Conservation (phyloP, 2,113 vertebrate species). For the Lucifuga dentata region DNA sequence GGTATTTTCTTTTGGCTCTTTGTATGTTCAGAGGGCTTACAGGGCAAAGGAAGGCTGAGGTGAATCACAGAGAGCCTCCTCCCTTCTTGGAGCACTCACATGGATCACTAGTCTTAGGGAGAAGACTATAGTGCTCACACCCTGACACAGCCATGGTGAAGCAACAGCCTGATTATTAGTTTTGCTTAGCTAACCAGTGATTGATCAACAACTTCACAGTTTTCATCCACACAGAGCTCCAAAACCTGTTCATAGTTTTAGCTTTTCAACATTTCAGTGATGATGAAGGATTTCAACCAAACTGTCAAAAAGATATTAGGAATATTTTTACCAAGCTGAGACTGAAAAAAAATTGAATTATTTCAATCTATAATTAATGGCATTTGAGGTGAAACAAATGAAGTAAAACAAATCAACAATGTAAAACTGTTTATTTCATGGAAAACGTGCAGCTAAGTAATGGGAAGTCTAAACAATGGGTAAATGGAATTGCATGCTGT, state of each 20-base stretch:
- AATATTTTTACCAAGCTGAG: not conserved
- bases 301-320: not conserved
- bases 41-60: conserved; percentile 65
- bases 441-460: conserved; percentile 15
- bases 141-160: conserved; percentile 17
- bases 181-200: conserved; percentile 54
- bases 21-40: conserved; percentile 66
- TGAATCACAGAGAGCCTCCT: conserved; percentile 56
- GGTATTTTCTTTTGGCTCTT: conserved; percentile 79
- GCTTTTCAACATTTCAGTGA: conserved; percentile 12
- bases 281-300: not conserved
- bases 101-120: conserved; percentile 47
- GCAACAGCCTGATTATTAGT: conserved; percentile 34
- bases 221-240: conserved; percentile 13
- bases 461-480: conserved; percentile 12
- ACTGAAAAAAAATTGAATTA: too few relatives aligned
- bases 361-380: conserved; percentile 13
- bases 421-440: conserved; percentile 5
- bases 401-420: not conserved
- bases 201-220: conserved; percentile 57
- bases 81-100: conserved; percentile 36
- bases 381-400: conserved; percentile 25
- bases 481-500: conserved; percentile 19
- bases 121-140: conserved; percentile 28
- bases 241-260: conserved; percentile 8